Evolutionary conservation across 2,797 vertebrate species (phyloP), one percentile per base, ranked within the genome.

Genomic region (Monodelphis domestica): DNA sequence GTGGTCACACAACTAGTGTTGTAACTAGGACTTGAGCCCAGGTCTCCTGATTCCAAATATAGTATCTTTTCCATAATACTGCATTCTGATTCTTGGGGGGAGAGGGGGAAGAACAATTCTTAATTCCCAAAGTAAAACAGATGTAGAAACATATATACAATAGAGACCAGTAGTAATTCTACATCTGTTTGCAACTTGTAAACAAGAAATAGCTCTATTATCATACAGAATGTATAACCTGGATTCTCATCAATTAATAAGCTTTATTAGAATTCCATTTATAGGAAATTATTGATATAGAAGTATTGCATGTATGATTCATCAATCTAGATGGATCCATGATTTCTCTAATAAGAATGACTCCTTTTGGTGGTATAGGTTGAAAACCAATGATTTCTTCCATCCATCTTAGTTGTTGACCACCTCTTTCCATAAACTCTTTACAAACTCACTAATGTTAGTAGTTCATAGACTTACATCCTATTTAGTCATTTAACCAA

Each of bases 81-180:
- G 93, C 54, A 92, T 93, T 91, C 11, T 92, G 28, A 92, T n/a
- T 89, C 24, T 91, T 91, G 78, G 45, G 53, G 92, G 90, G 93
- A 53, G n/a, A n/a, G n/a, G n/a, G n/a, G n/a, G n/a, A 90, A 7
- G 1, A 94, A 70, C 92, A 95, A 92, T 90, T 91, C 11, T 21
- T 93, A 55, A 95, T 95, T 96, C 53, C 1, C 53, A 91, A 94
- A 93, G 26, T 95, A 91, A 94, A 89, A 12, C 28, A 93, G 26
- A 91, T 52, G 84, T 28, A 91, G 45, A 93, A 94, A 56, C 53
- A 28, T 53, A 55, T 51, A 1, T 10, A 30, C n/a, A 55, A 12
- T 91, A 59, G 57, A 14, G 38, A 89, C 94, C n/a, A n/a, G n/a
- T 26, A 92, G 14, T 38, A 59, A 53, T 78, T 93, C 26, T 90